phyloP scores from a whole-genome alignment of 2,113 vertebrate species.

The Silurus meridionalis region DNA sequence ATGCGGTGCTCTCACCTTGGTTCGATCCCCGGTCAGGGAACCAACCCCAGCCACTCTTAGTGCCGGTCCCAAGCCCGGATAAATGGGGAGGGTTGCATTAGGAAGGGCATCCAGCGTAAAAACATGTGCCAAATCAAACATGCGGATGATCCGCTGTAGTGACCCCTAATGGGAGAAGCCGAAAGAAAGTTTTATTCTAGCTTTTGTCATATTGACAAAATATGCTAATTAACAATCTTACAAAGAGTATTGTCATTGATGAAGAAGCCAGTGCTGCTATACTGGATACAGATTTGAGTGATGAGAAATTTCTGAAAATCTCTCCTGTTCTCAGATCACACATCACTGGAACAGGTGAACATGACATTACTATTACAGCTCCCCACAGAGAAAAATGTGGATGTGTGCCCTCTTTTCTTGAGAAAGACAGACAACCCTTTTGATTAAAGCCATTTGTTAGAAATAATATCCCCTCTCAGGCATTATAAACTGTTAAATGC shows the following conservation, averaged over 20 bases:
- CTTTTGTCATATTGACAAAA: neutral
- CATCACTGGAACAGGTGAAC: slow-evolving; percentile 28
- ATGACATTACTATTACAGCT: slow-evolving; percentile 38
- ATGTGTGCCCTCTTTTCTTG: slow-evolving; percentile 20
- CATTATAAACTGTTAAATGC: slow-evolving; percentile 58
- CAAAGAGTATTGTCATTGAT: slow-evolving; percentile 23
- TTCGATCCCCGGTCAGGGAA: too few relatives aligned
- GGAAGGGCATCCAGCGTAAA: too few relatives aligned
- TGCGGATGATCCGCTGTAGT: too few relatives aligned
- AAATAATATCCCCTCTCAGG: slow-evolving; percentile 59
- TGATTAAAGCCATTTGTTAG: slow-evolving; percentile 63
- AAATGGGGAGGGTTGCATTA: too few relatives aligned
- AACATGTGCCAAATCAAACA: too few relatives aligned
- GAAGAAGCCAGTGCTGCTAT: neutral
- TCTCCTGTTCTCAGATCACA: slow-evolving; percentile 28
- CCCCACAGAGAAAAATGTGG: slow-evolving; percentile 34
- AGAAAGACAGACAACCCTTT: slow-evolving; percentile 30
- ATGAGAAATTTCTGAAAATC: slow-evolving; percentile 31
- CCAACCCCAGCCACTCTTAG: too few relatives aligned
- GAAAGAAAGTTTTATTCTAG: neutral
- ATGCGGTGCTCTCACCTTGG: too few relatives aligned
- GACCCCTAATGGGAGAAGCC: too few relatives aligned
- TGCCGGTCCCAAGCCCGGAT: too few relatives aligned
- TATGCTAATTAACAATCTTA: neutral
- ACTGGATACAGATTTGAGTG: slow-evolving; percentile 37